These are phyloP conservation scores for Tapera naevia DNA, from an alignment of 2,797 vertebrate species.

Conservation along the genomic window DNA sequence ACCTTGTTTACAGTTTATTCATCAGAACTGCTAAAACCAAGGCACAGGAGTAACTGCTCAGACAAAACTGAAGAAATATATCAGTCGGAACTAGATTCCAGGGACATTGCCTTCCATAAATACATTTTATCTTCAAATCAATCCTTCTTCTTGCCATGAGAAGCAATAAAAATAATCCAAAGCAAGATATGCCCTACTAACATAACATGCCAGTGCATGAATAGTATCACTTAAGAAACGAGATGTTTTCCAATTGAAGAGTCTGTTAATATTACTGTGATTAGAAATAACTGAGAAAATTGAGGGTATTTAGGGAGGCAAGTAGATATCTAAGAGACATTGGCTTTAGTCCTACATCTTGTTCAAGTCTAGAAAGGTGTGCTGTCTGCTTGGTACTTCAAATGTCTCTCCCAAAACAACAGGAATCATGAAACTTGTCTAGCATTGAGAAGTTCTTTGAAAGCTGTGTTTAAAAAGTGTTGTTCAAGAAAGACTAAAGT, in stretches of 20 bases:
- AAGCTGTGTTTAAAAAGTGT: background rate
- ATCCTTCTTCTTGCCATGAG: background rate
- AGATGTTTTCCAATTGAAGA: background rate
- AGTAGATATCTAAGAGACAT: background rate
- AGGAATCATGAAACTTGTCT: background rate
- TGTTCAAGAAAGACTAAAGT: background rate
- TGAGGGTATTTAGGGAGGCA: background rate
- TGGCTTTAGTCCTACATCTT: background rate
- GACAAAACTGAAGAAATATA: background rate
- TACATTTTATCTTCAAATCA: background rate
- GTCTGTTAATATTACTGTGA: background rate
- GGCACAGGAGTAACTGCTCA: background rate
- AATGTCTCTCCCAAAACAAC: background rate
- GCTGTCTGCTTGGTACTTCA: background rate
- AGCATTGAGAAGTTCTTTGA: background rate
- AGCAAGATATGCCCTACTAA: background rate
- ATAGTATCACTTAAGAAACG: background rate
- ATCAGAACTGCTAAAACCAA: background rate
- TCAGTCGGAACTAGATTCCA: background rate
- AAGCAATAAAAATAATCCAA: background rate
- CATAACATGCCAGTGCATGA: background rate
- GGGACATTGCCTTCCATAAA: background rate
- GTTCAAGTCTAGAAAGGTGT: background rate
- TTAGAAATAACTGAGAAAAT: background rate
- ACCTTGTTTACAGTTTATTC: constrained; percentile 30